Percentiles rank a stretch among this genome's conserved stretches.
phyloP scores from a whole-genome alignment of 2,888 invertebrate species.

The Scelioninae gen. 1 region DNA sequence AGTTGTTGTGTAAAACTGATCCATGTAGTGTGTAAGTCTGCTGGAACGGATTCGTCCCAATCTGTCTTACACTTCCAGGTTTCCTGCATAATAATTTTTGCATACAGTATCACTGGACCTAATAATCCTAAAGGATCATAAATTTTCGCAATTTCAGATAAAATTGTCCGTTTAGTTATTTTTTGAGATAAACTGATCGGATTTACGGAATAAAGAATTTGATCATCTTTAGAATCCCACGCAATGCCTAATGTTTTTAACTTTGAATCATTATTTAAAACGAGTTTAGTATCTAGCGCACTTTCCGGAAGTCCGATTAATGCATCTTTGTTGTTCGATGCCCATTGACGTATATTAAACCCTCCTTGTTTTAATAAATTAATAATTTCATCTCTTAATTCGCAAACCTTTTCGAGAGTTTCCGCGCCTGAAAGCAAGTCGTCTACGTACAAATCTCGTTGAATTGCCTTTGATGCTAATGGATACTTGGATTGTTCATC shows the following conservation, averaged over 20 bases:
- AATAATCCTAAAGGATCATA: constrained; percentile 19
- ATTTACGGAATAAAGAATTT: constrained; percentile 1
- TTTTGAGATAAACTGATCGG: not conserved
- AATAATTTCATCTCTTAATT: constrained; percentile 24
- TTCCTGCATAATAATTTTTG: constrained; percentile 14
- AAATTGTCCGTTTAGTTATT: constrained; percentile 14
- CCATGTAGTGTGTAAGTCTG: constrained; percentile 3
- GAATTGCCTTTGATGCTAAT: not conserved
- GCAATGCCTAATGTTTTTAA: constrained; percentile 32
- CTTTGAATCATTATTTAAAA: not conserved
- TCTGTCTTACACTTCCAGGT: constrained; percentile 2
- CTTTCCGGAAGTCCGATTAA: not conserved
- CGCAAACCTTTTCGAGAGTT: not conserved
- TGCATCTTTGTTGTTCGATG: constrained; percentile 11
- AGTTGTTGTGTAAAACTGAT: not conserved
- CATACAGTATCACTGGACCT: constrained; percentile 8
- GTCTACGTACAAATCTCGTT: constrained; percentile 26
- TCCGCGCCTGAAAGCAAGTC: not conserved
- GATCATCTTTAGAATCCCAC: not conserved
- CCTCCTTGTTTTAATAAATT: constrained; percentile 8
- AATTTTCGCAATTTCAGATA: constrained; percentile 32
- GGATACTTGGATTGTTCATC: constrained; percentile 11
- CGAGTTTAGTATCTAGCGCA: not conserved
- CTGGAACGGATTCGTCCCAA: constrained; percentile 25
- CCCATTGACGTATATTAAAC: constrained; percentile 25